phyloP scores from a whole-genome alignment of 2,113 vertebrate genomes.

The Clarias magur region DNA sequence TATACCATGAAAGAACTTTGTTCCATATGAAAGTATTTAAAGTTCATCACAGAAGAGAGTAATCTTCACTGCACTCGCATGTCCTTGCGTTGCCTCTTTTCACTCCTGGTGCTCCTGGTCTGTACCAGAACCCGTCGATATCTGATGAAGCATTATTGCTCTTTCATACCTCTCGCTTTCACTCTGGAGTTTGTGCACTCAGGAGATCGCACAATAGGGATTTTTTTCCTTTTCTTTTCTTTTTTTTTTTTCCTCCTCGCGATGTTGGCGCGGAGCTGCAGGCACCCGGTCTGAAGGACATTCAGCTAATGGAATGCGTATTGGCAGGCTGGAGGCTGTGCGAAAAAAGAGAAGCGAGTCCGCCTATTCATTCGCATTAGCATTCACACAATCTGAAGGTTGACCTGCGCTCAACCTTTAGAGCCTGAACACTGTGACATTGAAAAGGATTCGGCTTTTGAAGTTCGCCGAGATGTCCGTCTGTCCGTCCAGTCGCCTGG shows the following conservation, averaged over 20 bases:
- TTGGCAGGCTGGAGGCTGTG: conserved; percentile 46
- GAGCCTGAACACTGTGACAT: conserved; percentile 26
- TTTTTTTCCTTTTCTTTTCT: neutral
- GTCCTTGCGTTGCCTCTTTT: conserved; percentile 25
- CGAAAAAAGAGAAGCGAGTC: conserved; percentile 29
- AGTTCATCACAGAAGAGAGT: neutral
- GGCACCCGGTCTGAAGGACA: conserved; percentile 45
- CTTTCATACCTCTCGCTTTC: conserved; percentile 36
- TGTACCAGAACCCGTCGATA: neutral
- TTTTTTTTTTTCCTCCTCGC: neutral
- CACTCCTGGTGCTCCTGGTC: neutral
- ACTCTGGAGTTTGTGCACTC: conserved; percentile 28
- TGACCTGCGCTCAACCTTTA: conserved; percentile 35
- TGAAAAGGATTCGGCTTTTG: conserved; percentile 4
- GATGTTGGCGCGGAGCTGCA: conserved; percentile 21
- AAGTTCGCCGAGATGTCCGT: neutral
- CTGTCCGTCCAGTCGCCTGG: too few relatives aligned
- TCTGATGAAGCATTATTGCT: conserved; percentile 24
- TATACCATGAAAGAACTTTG: neutral
- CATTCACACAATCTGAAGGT: conserved; percentile 48
- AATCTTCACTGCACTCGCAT: neutral
- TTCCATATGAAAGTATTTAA: neutral
- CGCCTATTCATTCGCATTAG: conserved; percentile 46
- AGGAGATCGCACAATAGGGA: conserved; percentile 28
- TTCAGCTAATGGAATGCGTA: conserved; percentile 50